phyloP scores from a whole-genome alignment of 2,797 vertebrate species.

The Rhadinocentrus ornatus region DNA sequence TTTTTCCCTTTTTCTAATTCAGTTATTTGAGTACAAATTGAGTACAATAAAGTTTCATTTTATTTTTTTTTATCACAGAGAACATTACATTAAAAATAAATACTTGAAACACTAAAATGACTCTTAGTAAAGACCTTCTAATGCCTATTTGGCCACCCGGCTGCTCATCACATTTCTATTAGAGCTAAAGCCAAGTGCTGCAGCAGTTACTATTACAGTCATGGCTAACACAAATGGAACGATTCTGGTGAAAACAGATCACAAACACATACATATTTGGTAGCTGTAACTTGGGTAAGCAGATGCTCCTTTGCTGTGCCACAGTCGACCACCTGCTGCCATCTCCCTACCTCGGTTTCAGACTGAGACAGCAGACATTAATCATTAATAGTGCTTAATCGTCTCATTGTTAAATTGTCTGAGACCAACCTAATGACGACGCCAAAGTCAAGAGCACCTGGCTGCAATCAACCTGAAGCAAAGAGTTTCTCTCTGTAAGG shows the following conservation, averaged over 20 bases:
- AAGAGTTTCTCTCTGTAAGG: constrained; percentile 46
- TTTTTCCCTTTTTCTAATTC: not conserved
- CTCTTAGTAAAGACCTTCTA: constrained; percentile 36
- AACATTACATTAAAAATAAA: not conserved
- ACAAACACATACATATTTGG: constrained; percentile 31
- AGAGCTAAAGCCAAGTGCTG: constrained; percentile 62
- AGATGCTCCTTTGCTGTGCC: constrained; percentile 51
- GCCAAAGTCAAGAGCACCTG: constrained; percentile 72
- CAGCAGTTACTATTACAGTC: constrained; percentile 70
- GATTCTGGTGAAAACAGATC: constrained; percentile 66
- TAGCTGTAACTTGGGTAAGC: constrained; percentile 66
- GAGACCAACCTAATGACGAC: constrained; percentile 72
- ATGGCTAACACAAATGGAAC: constrained; percentile 67
- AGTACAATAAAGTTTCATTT: not conserved
- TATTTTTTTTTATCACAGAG: too few relatives aligned
- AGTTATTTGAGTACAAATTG: not conserved
- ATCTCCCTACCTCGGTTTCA: constrained; percentile 47
- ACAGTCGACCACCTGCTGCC: constrained; percentile 74
- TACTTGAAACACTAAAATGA: constrained; percentile 2
- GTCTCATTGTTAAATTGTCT: constrained; percentile 73
- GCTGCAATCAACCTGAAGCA: constrained; percentile 56
- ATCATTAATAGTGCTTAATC: constrained; percentile 76
- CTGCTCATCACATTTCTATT: constrained; percentile 67
- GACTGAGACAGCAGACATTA: constrained; percentile 68
- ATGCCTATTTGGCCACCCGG: constrained; percentile 46